Base-by-base conservation (phyloP, 1,140 invertebrate species). In the Ctenoplectra terminalis region DNA sequence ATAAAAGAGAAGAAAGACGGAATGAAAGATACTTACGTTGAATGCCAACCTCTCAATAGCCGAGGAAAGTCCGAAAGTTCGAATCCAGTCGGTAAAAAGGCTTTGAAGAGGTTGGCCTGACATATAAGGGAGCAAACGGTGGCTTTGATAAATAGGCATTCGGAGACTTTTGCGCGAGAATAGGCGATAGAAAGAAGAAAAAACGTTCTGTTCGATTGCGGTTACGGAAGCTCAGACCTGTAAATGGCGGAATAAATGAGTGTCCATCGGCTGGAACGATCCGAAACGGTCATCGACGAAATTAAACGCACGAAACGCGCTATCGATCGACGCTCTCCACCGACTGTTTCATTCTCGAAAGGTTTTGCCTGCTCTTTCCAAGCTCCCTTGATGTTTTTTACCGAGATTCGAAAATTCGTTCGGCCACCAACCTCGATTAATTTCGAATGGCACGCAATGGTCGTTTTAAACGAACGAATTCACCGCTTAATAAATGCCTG, bases 91-190 rank as follows among this genome's bases (percentile, higher is more conserved):
- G 54, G 48, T 23, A 50, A 50, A 58, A 69, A 79, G 73, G 63
- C n/a, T 79, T 54, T 70, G 50, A 83, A n/a, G 75, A 31, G 46
- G 56, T 46, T 37, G n/a, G 17, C 70, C 75, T 69, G 83, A 86
- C 84, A 43, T 70, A 69, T 52, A 70, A 75, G 67, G 29, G 54
- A 73, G 69, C 61, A 61, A 86, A 78, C 31, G 56, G 17, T 70
- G 80, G 80, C 74, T 46, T 86, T 86, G 80, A 86, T 86, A 83
- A 81, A 87, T 86, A 83, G 64, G 37, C 76, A 29, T 67, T 50
- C 8, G 15, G 46, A 63, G 69, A 13, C 76, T 48, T 43, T 50
- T 66, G 67, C 52, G 72, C 54, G 54, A 63, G 5, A 66, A 81
- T 56, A 23, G 60, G 34, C 46, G 29, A 31, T 50, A 34, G 66